Evolutionary conservation across 1,140 invertebrate species (phyloP).

Genomic region (Sinella curviseta): DNA sequence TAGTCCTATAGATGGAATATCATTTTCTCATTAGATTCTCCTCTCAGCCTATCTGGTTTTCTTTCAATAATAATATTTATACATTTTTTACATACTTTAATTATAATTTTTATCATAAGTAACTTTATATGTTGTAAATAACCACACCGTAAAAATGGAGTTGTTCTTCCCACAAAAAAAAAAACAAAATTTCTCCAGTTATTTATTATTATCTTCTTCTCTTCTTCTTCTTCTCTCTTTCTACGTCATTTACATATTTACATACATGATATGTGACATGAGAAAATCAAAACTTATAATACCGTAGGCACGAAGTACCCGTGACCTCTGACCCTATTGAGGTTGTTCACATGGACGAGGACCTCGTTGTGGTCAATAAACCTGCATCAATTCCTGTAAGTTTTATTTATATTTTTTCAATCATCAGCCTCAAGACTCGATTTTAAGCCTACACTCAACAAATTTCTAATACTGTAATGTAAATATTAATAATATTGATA

Average conservation of each 20-base stretch:
- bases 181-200: background rate
- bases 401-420: conserved; percentile 38
- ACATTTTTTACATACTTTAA: no score
- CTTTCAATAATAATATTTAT: no score
- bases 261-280: background rate
- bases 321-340: conserved; percentile 89
- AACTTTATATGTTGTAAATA: no score
- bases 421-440: background rate
- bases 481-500: no score
- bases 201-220: background rate
- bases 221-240: background rate
- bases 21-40: no score
- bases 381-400: conserved; percentile 94
- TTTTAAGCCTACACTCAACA: conserved; percentile 13
- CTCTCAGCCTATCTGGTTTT: no score
- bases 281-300: background rate
- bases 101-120: no score
- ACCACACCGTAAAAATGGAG: no score
- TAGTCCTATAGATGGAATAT: no score
- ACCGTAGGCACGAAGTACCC: conserved; percentile 93
- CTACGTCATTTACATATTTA: background rate
- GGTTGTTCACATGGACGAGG: conserved; percentile 95
- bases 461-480: no score
- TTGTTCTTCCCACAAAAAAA: no score
- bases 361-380: conserved; percentile 99